phyloP scores from a whole-genome alignment of 2,888 invertebrate species.

The Agonopterix subpropinquella region DNA sequence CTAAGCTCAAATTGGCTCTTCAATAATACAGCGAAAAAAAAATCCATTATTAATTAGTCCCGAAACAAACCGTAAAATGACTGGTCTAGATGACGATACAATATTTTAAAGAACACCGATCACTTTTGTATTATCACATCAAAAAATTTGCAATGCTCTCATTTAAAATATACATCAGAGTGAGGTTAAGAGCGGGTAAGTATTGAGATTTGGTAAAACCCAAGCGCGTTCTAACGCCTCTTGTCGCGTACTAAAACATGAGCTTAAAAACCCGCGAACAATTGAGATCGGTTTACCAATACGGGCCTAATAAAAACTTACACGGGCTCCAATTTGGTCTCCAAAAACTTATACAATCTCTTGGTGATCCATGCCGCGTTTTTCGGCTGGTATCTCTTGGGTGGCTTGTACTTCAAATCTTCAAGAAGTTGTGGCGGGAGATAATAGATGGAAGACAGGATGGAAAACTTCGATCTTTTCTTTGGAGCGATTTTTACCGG shows the following conservation, averaged over 20 bases:
- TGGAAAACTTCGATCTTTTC: conserved; percentile 21
- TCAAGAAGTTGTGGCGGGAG: conserved; percentile 25
- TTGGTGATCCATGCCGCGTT: conserved; percentile 40
- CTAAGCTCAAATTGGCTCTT: too few species aligned
- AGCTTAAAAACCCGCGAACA: too few species aligned
- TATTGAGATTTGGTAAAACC: background rate
- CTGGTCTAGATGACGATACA: too few species aligned
- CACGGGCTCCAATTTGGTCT: conserved; percentile 36
- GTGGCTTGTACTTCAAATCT: conserved; percentile 38
- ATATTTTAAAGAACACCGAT: too few species aligned
- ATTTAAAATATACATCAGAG: too few species aligned
- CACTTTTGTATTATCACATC: too few species aligned
- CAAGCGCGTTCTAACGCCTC: background rate
- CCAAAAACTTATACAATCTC: conserved; percentile 34
- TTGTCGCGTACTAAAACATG: background rate
- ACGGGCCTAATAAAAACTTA: conserved; percentile 14
- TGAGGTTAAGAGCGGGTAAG: too few species aligned
- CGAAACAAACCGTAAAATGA: too few species aligned
- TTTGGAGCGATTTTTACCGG: conserved; percentile 24
- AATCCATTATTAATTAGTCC: too few species aligned
- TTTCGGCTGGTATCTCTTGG: conserved; percentile 29
- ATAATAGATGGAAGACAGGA: conserved; percentile 12
- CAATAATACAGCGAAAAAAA: too few species aligned
- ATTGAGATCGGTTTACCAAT: too few species aligned
- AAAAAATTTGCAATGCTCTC: too few species aligned